Base-by-base conservation (phyloP, 2,113 vertebrate species). In the Cepphus grylle region DNA sequence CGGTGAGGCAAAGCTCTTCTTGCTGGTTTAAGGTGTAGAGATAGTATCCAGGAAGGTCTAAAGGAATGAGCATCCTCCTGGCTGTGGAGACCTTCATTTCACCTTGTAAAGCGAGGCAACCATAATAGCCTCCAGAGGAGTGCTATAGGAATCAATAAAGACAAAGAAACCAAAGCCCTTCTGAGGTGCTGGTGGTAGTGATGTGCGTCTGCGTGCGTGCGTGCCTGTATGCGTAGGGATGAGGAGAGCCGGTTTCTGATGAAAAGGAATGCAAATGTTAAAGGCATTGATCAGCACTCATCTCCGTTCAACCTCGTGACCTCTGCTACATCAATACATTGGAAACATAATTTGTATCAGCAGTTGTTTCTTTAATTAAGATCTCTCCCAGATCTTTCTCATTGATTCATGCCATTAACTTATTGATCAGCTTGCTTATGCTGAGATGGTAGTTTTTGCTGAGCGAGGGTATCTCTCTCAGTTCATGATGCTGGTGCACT, bases 351-450 rank as follows among this genome's bases (percentile, higher is more conserved):
- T 99, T 99, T 99, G 99, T 99, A 99, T 99, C 98, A 99, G 98
- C 98, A 98, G 98, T 98, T 99, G 98, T 99, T 99, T 99, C 98
- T 99, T 99, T 99, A 99, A 99, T 99, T 99, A 99, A 99, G 99
- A 99, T 98, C 98, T 98, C 97, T 97, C 97, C 96, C 97, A 98
- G 98, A 98, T 98, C 99, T 98, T 98, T 98, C 97, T 74, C 97
- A 99, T 99, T 93, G 98, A 99, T 99, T 98, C 88, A 95, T 98
- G 97, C 97, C 98, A 99, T 99, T 99, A 99, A 97, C 98, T 98
- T 99, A 99, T 99, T 94, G 99, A 99, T 97, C 80, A 73, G 55
- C 90, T 98, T 81, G 82, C 90, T 97, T 97, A 84, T 98, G 98
- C 99, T 99, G 98, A 99, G 97, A 97, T 96, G 81, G 97, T 97